Conservation (phyloP, 2,888 invertebrate genomes). For the Tachina grossa region DNA sequence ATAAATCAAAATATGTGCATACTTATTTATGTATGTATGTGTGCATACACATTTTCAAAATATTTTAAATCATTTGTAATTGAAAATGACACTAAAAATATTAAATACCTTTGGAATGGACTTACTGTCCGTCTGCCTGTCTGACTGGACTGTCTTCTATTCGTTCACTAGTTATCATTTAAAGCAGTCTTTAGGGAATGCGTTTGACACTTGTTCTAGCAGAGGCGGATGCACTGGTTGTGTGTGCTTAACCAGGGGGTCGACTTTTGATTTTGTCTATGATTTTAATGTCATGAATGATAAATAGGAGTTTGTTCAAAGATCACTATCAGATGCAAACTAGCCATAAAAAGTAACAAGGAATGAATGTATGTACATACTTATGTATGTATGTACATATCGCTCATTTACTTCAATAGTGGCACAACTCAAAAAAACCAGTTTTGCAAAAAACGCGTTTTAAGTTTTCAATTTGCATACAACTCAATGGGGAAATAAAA, state of each 20-base stretch:
- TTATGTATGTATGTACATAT: no score
- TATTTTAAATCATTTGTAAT: constrained; percentile 51
- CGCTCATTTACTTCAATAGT: no score
- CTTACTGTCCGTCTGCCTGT: constrained; percentile 11
- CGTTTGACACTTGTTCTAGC: constrained; percentile 56
- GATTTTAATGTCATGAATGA: constrained; percentile 57
- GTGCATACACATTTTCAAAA: constrained; percentile 27
- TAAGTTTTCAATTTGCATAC: no score
- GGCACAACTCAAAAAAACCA: no score
- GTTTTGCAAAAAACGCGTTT: no score
- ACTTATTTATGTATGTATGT: no score
- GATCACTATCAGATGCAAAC: constrained; percentile 42
- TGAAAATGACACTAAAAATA: constrained; percentile 56
- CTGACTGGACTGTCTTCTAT: constrained; percentile 13
- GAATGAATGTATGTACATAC: neutral
- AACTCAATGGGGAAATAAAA: no score
- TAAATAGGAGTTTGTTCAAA: constrained; percentile 44
- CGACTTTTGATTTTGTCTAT: constrained; percentile 55
- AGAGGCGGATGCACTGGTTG: constrained; percentile 58
- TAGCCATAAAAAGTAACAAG: constrained; percentile 7
- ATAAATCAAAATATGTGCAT: constrained; percentile 57
- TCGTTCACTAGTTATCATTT: constrained; percentile 33
- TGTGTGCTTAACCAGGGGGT: constrained; percentile 49
- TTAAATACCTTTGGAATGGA: constrained; percentile 23
- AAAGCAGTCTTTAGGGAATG: constrained; percentile 24